Conservation (phyloP, 1,140 invertebrate species). For the Mylabris phalerata region DNA sequence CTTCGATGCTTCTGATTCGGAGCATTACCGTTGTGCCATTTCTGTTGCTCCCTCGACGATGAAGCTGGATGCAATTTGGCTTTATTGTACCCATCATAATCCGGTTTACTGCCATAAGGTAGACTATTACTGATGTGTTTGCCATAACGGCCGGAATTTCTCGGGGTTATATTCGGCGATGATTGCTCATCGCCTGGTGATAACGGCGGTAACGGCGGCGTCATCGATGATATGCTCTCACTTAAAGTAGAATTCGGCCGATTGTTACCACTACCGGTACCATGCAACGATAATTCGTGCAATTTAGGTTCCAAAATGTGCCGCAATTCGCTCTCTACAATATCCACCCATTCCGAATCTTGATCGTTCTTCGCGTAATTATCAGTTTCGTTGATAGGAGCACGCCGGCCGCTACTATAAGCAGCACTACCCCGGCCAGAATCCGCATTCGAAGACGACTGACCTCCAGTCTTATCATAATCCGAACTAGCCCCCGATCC, state of each 20-base stretch:
- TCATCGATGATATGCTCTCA: constrained; percentile 63
- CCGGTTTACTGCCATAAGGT: constrained; percentile 52
- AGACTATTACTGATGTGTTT: constrained; percentile 48
- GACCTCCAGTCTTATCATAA: constrained; percentile 63
- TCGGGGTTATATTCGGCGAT: constrained; percentile 43
- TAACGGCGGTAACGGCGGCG: constrained; percentile 67
- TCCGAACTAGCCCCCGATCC: constrained; percentile 53
- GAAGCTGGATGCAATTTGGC: constrained; percentile 16
- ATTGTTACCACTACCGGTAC: constrained; percentile 41
- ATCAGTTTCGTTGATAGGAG: constrained; percentile 35
- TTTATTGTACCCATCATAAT: constrained; percentile 42
- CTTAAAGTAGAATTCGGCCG: constrained; percentile 50
- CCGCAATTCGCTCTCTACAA: constrained; percentile 71
- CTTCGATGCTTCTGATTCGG: constrained; percentile 31
- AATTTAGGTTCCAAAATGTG: constrained; percentile 67
- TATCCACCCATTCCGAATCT: constrained; percentile 76
- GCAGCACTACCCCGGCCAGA: constrained; percentile 68
- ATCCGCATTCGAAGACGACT: constrained; percentile 63
- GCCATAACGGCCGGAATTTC: constrained; percentile 41
- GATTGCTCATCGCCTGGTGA: constrained; percentile 51
- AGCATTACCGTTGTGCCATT: not conserved
- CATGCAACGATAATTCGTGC: constrained; percentile 48
- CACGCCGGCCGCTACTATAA: constrained; percentile 61
- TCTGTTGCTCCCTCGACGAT: constrained; percentile 26
- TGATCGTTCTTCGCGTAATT: constrained; percentile 43